Conservation (phyloP, 2,113 vertebrate species). For the Xenopus laevis region DNA sequence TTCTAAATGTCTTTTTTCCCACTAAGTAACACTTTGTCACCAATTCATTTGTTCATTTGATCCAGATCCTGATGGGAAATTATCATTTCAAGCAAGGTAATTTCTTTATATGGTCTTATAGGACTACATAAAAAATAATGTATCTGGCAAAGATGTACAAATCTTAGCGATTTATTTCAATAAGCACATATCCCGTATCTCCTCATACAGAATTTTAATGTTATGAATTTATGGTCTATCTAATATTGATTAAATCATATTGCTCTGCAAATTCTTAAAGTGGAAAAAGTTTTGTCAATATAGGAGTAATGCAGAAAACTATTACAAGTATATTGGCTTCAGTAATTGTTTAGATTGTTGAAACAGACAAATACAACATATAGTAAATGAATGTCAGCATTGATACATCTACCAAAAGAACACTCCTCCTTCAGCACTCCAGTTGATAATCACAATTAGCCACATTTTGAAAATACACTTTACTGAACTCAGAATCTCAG, state of each 20-base stretch:
- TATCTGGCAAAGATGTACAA: slow-evolving; percentile 34
- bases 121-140: slow-evolving; percentile 29
- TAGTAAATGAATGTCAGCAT: not conserved
- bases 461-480: no score
- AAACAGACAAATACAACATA: not conserved
- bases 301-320: not conserved
- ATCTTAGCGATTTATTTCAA: slow-evolving; percentile 22
- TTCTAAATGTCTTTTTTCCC: slow-evolving; percentile 19
- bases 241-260: slow-evolving; percentile 39
- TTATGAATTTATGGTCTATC: slow-evolving; percentile 25
- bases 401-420: no score
- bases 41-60: slow-evolving; percentile 13
- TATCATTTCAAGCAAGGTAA: slow-evolving; percentile 29
- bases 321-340: not conserved
- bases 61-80: slow-evolving; percentile 32
- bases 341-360: not conserved
- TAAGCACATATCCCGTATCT: slow-evolving; percentile 39
- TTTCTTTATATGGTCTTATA: slow-evolving; percentile 43
- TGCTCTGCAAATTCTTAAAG: slow-evolving; percentile 23
- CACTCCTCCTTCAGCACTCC: no score
- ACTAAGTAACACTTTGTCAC: slow-evolving; percentile 28
- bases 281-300: slow-evolving; percentile 10
- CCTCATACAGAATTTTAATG: slow-evolving; percentile 26
- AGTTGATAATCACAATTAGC: no score
- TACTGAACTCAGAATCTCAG: no score